Evolutionary conservation across 1,140 invertebrate genomes (phyloP).

Genomic region (Ylistrum balloti): DNA sequence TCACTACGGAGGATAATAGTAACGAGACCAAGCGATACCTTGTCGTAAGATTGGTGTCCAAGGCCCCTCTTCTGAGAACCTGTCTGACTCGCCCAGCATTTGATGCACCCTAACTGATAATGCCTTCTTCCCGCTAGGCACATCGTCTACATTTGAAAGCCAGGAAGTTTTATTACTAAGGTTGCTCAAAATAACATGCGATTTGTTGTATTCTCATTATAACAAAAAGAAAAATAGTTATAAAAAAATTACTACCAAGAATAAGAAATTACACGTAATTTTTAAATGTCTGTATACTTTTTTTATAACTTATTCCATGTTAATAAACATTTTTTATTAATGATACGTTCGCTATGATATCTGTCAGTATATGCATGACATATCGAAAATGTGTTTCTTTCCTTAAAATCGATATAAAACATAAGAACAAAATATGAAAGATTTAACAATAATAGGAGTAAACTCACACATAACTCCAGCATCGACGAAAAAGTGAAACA

Average conservation of each 20-base stretch:
- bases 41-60: conserved; percentile 55
- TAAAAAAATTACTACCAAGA: neutral
- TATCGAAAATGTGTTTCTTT: no score
- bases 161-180: neutral
- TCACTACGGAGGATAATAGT: conserved; percentile 7
- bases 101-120: conserved; percentile 54
- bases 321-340: no score
- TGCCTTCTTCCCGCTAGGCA: conserved; percentile 49
- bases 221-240: neutral
- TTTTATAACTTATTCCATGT: no score
- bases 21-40: conserved; percentile 55
- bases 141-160: conserved; percentile 28
- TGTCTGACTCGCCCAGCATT: conserved; percentile 44
- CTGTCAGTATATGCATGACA: no score
- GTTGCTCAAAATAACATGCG: neutral
- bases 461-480: conserved; percentile 31
- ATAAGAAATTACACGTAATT: neutral
- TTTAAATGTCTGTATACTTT: no score
- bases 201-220: neutral
- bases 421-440: neutral
- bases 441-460: neutral
- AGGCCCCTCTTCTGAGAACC: conserved; percentile 63
- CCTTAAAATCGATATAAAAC: neutral
- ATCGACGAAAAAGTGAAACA: neutral
- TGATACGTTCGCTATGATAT: no score